Evolutionary conservation across 2,113 vertebrate species (phyloP).

Genomic region (Oostethus manadensis): DNA sequence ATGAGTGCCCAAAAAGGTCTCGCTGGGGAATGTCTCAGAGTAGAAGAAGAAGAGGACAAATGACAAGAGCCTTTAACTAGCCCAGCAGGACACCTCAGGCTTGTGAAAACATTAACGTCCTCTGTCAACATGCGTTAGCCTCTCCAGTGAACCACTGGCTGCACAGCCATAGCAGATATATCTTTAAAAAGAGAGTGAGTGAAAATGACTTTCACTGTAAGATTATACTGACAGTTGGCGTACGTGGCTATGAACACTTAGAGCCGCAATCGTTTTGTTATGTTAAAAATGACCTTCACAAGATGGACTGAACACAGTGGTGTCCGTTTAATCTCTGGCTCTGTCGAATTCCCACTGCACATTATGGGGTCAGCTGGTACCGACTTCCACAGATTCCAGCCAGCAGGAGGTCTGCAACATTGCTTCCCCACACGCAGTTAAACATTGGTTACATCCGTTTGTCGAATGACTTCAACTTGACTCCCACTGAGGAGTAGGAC

Average conservation of each 20-base stretch:
- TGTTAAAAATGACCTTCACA: conserved; percentile 3
- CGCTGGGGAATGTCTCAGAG: conserved; percentile 14
- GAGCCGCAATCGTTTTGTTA: conserved; percentile 23
- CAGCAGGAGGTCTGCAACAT: conserved; percentile 14
- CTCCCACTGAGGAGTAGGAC: background rate
- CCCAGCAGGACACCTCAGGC: conserved; percentile 4
- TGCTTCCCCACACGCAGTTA: conserved; percentile 3
- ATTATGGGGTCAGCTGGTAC: conserved; percentile 34
- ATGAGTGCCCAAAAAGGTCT: conserved; percentile 35
- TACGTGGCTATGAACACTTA: conserved; percentile 8
- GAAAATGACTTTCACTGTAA: background rate
- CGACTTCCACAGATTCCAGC: conserved; percentile 8
- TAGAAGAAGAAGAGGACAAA: conserved; percentile 15
- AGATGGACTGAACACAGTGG: conserved; percentile 28
- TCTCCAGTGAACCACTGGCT: conserved; percentile 1
- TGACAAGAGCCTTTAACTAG: conserved; percentile 35
- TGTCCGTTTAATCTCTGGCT: conserved; percentile 39
- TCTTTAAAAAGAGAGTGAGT: background rate
- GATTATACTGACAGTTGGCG: conserved; percentile 1
- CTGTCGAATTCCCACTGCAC: conserved; percentile 41
- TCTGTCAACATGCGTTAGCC: conserved; percentile 25
- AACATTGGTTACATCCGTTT: conserved; percentile 12
- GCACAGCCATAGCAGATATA: background rate
- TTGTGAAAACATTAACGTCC: conserved; percentile 17
- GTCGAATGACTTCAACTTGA: background rate